Evolutionary conservation across 2,888 invertebrate genomes (phyloP).

Genomic region (Leptopterna dolabrata): DNA sequence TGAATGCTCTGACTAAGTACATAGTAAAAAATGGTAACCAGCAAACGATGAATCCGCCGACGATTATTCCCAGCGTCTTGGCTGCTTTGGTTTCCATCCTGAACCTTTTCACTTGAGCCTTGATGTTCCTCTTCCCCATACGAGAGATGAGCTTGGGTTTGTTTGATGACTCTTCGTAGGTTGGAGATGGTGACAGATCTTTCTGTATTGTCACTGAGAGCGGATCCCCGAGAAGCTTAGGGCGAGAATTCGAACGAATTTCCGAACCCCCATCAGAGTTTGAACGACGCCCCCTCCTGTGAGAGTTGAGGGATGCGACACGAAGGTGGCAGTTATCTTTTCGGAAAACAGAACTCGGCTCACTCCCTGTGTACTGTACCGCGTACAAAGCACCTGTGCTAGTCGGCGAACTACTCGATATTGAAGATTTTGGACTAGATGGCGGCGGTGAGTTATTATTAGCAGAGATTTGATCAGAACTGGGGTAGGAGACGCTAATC

Average conservation of each 20-base stretch:
- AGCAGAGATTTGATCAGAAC: constrained; percentile 74
- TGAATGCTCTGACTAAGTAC: constrained; percentile 89
- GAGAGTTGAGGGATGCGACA: constrained; percentile 62
- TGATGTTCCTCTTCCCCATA: constrained; percentile 91
- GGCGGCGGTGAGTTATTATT: constrained; percentile 61
- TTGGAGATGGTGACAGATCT: constrained; percentile 64
- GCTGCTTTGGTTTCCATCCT: constrained; percentile 97
- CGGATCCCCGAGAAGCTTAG: constrained; percentile 62
- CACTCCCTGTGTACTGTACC: constrained; percentile 74
- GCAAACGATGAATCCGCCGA: constrained; percentile 95
- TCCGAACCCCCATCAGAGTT: constrained; percentile 73
- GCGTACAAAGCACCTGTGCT: constrained; percentile 70
- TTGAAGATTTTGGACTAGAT: constrained; percentile 53
- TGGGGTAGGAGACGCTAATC: constrained; percentile 87
- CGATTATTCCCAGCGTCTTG: constrained; percentile 95
- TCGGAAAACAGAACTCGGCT: constrained; percentile 66
- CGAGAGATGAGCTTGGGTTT: constrained; percentile 70
- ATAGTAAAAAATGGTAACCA: constrained; percentile 98
- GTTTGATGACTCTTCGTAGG: constrained; percentile 63
- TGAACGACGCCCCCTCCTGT: constrained; percentile 65
- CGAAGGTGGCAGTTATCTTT: constrained; percentile 66
- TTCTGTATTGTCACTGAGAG: constrained; percentile 59
- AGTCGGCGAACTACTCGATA: constrained; percentile 61
- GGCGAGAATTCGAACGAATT: constrained; percentile 55
- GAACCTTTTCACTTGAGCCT: constrained; percentile 90